Conservation (phyloP, 2,797 vertebrate genomes). For the Gastrophryne carolinensis region DNA sequence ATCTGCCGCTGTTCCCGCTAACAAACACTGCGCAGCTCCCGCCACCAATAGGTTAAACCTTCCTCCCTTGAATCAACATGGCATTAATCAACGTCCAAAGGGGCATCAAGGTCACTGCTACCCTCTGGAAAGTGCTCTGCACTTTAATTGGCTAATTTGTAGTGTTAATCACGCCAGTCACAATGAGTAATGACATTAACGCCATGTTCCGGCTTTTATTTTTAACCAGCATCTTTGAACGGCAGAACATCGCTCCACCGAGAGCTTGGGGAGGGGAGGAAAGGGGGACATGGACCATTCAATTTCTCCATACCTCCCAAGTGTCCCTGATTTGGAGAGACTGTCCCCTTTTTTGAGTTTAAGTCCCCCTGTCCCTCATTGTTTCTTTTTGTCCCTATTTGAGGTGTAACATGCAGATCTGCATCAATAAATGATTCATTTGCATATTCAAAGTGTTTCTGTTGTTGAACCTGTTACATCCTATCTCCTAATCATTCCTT, state of each 20-base stretch:
- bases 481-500: too few relatives aligned
- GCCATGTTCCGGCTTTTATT: conserved; percentile 33
- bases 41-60: conserved; percentile 31
- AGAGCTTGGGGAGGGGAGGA: background rate
- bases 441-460: too few relatives aligned
- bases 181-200: conserved; percentile 49
- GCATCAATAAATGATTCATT: too few relatives aligned
- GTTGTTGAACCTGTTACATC: too few relatives aligned
- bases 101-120: conserved; percentile 48
- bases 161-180: conserved; percentile 52
- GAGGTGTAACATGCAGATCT: too few relatives aligned
- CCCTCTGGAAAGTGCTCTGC: conserved; percentile 47
- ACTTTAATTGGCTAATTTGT: conserved; percentile 51
- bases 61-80: conserved; percentile 34
- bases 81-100: conserved; percentile 44
- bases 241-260: background rate
- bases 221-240: conserved; percentile 31
- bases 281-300: conserved; percentile 6
- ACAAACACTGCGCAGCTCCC: background rate
- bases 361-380: too few relatives aligned
- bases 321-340: too few relatives aligned
- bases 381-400: too few relatives aligned
- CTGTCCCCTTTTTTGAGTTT: too few relatives aligned
- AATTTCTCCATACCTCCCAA: too few relatives aligned
- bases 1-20: background rate